A percentile compares a stretch with the other conserved stretches of the same genome.
These are phyloP conservation scores for Daubentonia madagascariensis DNA, from an alignment of 2,113 vertebrate species.

Conservation along the genomic window DNA sequence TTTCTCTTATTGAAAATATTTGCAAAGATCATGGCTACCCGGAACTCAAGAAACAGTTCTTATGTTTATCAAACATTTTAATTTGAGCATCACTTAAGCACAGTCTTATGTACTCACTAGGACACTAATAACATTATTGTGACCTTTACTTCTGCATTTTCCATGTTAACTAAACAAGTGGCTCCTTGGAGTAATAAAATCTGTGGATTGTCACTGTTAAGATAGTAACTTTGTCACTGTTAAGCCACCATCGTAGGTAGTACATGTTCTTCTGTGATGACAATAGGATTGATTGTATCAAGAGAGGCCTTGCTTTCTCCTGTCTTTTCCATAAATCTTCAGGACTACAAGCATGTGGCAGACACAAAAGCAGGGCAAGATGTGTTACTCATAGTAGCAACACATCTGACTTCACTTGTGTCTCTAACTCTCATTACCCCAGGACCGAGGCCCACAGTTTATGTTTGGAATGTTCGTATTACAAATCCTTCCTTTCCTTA, in stretches of 20 bases:
- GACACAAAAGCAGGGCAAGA: background rate
- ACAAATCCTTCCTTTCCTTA: background rate
- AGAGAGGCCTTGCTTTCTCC: background rate
- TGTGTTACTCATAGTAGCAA: fast-evolving
- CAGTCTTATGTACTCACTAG: background rate
- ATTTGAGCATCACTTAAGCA: background rate
- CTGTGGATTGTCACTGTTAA: background rate
- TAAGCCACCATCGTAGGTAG: background rate
- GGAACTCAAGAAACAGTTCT: background rate
- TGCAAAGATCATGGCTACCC: background rate
- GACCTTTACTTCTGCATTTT: background rate
- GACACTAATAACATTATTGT: background rate
- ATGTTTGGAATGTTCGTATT: background rate
- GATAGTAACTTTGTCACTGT: background rate
- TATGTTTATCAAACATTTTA: background rate
- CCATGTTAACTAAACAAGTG: background rate
- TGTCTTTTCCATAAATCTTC: background rate
- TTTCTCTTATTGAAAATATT: background rate
- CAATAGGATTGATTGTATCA: background rate
- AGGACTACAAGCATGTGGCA: no score
- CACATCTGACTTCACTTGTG: no score
- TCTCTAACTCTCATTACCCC: background rate
- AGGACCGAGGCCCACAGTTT: background rate
- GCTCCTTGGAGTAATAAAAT: background rate
- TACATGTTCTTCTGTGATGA: background rate